Conservation (phyloP, 2,888 invertebrate species). For the Rhabditoides inermis region DNA sequence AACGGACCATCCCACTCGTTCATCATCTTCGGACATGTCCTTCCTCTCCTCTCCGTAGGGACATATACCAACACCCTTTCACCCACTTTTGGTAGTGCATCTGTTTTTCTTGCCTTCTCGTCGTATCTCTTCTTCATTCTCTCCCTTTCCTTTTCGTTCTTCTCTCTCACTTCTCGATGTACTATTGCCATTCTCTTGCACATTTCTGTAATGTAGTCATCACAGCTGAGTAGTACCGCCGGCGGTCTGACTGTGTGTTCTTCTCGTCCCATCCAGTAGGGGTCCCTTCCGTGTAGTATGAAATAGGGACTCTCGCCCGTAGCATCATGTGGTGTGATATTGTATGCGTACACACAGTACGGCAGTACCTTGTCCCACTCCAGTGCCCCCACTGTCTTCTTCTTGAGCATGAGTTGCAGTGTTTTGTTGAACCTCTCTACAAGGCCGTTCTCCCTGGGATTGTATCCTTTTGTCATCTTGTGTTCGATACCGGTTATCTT, state of each 20-base stretch:
- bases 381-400: not conserved
- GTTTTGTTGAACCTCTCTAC: slow-evolving; percentile 19
- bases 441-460: slow-evolving; percentile 18
- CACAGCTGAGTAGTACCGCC: too few relatives aligned
- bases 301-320: slow-evolving; percentile 15
- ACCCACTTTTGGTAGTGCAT: slow-evolving; percentile 5
- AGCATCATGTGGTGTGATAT: slow-evolving; percentile 8
- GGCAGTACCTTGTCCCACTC: slow-evolving; percentile 22
- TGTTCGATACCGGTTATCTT: slow-evolving; percentile 6
- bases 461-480: slow-evolving; percentile 14
- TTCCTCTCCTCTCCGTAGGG: slow-evolving; percentile 4
- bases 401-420: slow-evolving; percentile 11
- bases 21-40: slow-evolving; percentile 2
- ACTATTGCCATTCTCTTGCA: not conserved
- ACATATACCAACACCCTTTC: slow-evolving; percentile 5
- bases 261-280: not conserved
- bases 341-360: slow-evolving; percentile 19
- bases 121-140: slow-evolving; percentile 7
- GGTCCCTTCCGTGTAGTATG: slow-evolving; percentile 13
- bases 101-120: slow-evolving; percentile 2
- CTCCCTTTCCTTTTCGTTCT: slow-evolving; percentile 4
- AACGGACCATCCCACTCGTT: slow-evolving; percentile 7
- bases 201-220: slow-evolving; percentile 7
- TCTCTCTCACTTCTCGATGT: slow-evolving; percentile 2
- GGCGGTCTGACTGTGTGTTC: too few relatives aligned